Base-by-base conservation (phyloP, 2,888 invertebrate genomes). In the Toxonevra muliebris region DNA sequence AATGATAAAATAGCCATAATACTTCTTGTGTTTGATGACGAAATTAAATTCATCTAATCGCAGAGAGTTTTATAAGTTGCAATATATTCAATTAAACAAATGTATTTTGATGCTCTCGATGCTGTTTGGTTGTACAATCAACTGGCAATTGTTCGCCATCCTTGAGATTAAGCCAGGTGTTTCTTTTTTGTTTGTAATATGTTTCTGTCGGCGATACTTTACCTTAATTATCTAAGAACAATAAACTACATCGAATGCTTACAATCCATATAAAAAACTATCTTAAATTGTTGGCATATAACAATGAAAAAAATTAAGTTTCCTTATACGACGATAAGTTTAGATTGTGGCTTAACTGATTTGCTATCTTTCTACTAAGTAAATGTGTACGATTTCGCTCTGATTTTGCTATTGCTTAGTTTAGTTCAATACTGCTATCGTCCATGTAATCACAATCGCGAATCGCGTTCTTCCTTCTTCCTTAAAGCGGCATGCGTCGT, bases 331-430 rank as follows among this genome's bases (percentile, higher is more conserved):
- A 11, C 60, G 60, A 60, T 48, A 19, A 60, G 30, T 48, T 48
- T 8, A 17, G 5, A 4, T 42, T 60, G 60, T 13, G 11, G 60
- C 60, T 48, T 20, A 60, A 60, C 40, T 20, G 48, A 60, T 60
- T 48, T 20, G 13, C 60, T 60, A 69, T 69, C 61, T 62, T 45
- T 52, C 43, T 55, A 61, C 61, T 58, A 52, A 69, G 60, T 59
- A 65, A 65, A 54, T 69, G 61, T 60, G 66, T 58, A 61, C 66
- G 62, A 66, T 63, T 66, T 62, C 66, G 63, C 66, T 59, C 66
- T 66, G 63, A 69, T 69, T 66, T 64, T 54, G 66, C 55, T 66
- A 52, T 52, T 41, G 57, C 19, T 40, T 17, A 48, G 20, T 43
- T 13, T 45, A 60, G 58, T 59, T 59, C 41, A 43, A 43, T 17